These are phyloP conservation scores for Zelleria hepariella DNA, from an alignment of 2,888 invertebrate species.

Conservation along the genomic window DNA sequence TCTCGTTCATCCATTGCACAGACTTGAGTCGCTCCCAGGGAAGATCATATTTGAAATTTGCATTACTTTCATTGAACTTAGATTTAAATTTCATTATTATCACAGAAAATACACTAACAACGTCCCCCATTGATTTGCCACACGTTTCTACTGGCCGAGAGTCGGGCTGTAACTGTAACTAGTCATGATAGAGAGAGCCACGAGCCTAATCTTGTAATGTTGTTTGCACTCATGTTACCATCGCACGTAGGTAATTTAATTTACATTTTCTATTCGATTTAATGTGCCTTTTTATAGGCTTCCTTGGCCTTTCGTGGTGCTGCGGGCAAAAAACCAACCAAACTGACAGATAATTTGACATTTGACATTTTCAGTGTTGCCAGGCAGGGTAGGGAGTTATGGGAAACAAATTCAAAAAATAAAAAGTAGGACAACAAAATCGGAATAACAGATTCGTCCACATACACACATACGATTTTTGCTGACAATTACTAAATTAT, in stretches of 20 bases:
- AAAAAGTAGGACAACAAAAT: no score
- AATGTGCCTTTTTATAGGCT: not conserved
- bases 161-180: conserved; percentile 36
- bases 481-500: no score
- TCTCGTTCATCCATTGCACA: conserved; percentile 86
- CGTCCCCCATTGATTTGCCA: conserved; percentile 62
- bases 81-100: conserved; percentile 69
- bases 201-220: conserved; percentile 32
- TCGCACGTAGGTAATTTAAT: conserved; percentile 27
- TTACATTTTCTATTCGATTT: conserved; percentile 41
- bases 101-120: conserved; percentile 66
- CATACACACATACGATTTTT: no score
- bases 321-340: not conserved
- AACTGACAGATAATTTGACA: not conserved
- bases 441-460: no score
- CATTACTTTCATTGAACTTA: conserved; percentile 62
- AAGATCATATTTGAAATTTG: conserved; percentile 58
- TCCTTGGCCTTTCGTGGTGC: not conserved
- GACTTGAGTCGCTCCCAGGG: conserved; percentile 57
- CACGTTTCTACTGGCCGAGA: conserved; percentile 27
- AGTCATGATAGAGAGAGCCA: conserved; percentile 52
- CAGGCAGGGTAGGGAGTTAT: no score
- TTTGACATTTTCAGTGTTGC: no score
- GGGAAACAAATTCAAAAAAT: no score
- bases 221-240: conserved; percentile 40